phyloP scores from a whole-genome alignment of 1,140 invertebrate genomes.

The Drosophila orena region DNA sequence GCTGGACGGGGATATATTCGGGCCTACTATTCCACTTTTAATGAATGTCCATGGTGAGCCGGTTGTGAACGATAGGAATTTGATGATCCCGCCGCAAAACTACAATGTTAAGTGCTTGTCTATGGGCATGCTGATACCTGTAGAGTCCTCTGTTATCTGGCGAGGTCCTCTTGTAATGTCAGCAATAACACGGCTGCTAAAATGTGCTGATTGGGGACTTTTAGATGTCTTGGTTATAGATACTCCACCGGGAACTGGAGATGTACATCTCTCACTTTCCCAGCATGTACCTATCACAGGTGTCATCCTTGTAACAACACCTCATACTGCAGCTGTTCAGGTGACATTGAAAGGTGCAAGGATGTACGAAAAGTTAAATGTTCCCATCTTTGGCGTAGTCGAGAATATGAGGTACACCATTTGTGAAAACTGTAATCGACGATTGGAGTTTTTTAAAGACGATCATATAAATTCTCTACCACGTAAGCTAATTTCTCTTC shows the following conservation, averaged over 20 bases:
- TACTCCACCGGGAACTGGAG: constrained; percentile 96
- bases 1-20: constrained; percentile 96
- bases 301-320: constrained; percentile 93
- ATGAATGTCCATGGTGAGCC: constrained; percentile 94
- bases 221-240: constrained; percentile 94
- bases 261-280: constrained; percentile 94
- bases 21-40: constrained; percentile 95
- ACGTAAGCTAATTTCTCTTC: constrained; percentile 88
- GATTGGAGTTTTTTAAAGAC: constrained; percentile 87
- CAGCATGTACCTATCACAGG: constrained; percentile 94
- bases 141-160: constrained; percentile 93
- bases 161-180: constrained; percentile 97
- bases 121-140: constrained; percentile 94
- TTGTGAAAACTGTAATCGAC: constrained; percentile 89
- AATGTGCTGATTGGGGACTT: constrained; percentile 92
- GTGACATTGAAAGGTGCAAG: constrained; percentile 92
- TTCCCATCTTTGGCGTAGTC: constrained; percentile 93
- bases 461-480: constrained; percentile 85
- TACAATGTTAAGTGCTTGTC: constrained; percentile 98
- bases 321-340: constrained; percentile 92
- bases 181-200: constrained; percentile 93
- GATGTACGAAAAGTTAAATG: constrained; percentile 92
- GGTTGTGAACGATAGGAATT: constrained; percentile 89
- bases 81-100: constrained; percentile 94
- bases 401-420: constrained; percentile 93